A percentile compares a stretch with the other conserved stretches of the same genome.
These are phyloP conservation scores for Harlomillsia oculata DNA, from an alignment of 1,140 invertebrate genomes.

Conservation along the genomic window DNA sequence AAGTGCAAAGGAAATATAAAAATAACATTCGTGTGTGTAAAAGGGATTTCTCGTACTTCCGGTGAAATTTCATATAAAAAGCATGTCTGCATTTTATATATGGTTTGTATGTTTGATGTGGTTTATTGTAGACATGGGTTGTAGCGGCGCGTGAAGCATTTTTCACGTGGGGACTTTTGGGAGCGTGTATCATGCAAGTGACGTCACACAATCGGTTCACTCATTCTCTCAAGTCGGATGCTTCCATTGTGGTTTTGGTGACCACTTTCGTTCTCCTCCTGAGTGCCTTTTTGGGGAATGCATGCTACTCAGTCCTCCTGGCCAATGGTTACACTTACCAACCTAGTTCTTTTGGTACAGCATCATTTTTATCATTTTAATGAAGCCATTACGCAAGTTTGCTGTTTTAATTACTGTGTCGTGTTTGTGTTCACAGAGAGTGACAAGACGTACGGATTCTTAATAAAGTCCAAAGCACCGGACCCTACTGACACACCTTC, in stretches of 20 bases:
- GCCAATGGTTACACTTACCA: conserved; percentile 60
- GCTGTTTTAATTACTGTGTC: conserved; percentile 21
- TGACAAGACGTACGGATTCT: conserved; percentile 59
- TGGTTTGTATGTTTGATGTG: conserved; percentile 33
- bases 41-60: background rate
- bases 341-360: conserved; percentile 74
- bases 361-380: conserved; percentile 11
- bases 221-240: conserved; percentile 62
- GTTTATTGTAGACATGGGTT: conserved; percentile 60
- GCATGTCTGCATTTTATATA: conserved; percentile 5
- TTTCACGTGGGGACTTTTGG: conserved; percentile 78
- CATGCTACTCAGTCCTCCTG: conserved; percentile 63
- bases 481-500: conserved; percentile 48
- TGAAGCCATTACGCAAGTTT: background rate
- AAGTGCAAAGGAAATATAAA: too few species aligned
- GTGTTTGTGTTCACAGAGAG: conserved; percentile 51
- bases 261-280: conserved; percentile 64
- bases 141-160: conserved; percentile 79
- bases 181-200: conserved; percentile 70
- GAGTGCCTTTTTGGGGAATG: conserved; percentile 66
- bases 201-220: conserved; percentile 62
- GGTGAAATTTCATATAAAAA: background rate
- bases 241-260: conserved; percentile 63
- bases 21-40: too few species aligned
- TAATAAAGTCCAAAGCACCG: conserved; percentile 42